A percentile compares a stretch with the other conserved stretches of the same genome.
Conservation (phyloP, 2,797 vertebrate species). For the Lepidocolaptes lacrymiger region DNA sequence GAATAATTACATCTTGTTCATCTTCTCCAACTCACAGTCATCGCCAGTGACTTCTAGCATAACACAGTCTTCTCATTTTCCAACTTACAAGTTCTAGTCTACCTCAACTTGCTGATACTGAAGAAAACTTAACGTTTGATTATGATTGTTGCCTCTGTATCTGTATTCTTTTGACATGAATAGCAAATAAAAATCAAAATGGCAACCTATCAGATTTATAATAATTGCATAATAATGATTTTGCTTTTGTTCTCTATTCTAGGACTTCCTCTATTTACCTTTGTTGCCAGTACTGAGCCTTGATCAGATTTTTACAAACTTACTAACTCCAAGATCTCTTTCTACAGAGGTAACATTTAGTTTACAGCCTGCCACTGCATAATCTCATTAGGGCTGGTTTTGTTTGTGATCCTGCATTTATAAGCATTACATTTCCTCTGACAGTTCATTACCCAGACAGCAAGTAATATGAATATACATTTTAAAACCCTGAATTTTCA, state of each 20-base stretch:
- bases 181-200: not conserved
- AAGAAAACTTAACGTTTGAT: not conserved
- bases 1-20: not conserved
- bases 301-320: not conserved
- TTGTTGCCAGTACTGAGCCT: not conserved
- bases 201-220: not conserved
- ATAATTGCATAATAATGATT: not conserved
- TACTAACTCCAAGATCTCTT: not conserved
- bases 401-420: not conserved
- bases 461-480: conserved; percentile 1
- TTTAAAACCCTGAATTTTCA: not conserved
- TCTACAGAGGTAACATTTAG: not conserved
- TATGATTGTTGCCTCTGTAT: not conserved
- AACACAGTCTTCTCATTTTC: not conserved
- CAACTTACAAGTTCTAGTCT: not conserved
- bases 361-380: not conserved
- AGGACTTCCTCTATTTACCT: not conserved
- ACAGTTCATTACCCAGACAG: not conserved
- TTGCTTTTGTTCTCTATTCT: not conserved
- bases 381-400: not conserved
- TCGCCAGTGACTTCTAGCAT: not conserved
- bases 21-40: not conserved
- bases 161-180: not conserved
- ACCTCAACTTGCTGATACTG: not conserved
- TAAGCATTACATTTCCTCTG: not conserved